Conservation (phyloP, 2,888 invertebrate species). For the Acleris emargana region DNA sequence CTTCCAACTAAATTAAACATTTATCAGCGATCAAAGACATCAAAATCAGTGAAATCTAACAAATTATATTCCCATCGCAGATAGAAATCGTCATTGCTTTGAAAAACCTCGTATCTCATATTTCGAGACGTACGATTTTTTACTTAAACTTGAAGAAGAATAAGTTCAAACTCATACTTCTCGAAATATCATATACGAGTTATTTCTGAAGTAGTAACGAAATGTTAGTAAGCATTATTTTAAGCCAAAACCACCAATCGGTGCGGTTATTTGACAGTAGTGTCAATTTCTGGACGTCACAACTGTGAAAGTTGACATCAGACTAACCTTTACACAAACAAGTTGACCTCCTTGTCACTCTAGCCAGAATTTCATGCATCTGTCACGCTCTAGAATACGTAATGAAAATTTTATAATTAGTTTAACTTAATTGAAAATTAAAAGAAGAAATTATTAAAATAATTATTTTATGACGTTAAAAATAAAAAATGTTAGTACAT, state of each 20-base stretch:
- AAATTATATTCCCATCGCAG: not conserved
- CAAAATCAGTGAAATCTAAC: no score
- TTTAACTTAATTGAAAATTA: constrained; percentile 26
- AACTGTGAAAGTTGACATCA: constrained; percentile 60
- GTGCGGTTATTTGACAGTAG: constrained; percentile 42
- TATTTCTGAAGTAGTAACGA: no score
- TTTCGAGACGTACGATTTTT: no score
- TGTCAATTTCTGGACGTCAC: constrained; percentile 48
- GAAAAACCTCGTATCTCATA: no score
- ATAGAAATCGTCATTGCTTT: no score
- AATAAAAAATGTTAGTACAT: no score
- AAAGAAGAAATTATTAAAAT: not conserved
- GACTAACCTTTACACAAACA: constrained; percentile 74
- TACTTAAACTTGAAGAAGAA: no score
- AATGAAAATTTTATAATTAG: constrained; percentile 42
- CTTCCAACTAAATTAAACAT: no score
- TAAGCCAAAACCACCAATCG: constrained; percentile 41
- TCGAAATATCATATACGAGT: no score
- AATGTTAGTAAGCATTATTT: constrained; percentile 14
- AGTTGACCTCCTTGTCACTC: constrained; percentile 72
- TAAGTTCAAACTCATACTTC: no score
- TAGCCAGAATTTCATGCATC: constrained; percentile 75
- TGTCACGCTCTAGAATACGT: constrained; percentile 81
- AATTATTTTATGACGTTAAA: not conserved
- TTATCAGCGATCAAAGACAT: no score